A percentile compares a stretch with the other conserved stretches of the same genome.
phyloP scores from a whole-genome alignment of 2,797 vertebrate genomes.

The Phyllotis vaccarum region DNA sequence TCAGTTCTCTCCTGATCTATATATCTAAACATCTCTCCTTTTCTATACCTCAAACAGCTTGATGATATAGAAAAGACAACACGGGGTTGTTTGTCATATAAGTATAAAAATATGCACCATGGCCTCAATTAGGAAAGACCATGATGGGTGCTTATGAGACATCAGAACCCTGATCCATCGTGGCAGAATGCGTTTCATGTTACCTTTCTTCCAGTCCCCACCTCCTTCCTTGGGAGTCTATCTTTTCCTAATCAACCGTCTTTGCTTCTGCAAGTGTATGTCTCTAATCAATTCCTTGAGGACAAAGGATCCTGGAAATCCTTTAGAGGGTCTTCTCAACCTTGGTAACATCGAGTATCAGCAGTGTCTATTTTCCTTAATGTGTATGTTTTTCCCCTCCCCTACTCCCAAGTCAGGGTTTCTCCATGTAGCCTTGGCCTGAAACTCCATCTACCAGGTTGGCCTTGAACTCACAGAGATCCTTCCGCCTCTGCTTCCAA shows the following conservation, averaged over 20 bases:
- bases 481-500: too few species aligned
- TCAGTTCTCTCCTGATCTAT: neutral
- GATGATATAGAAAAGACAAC: neutral
- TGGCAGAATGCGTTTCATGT: neutral
- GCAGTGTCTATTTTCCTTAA: neutral
- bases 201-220: neutral
- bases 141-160: too few species aligned
- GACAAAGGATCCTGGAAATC: neutral
- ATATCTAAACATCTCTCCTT: neutral
- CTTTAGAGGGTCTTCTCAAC: neutral
- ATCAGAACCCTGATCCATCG: neutral
- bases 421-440: too few species aligned
- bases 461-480: too few species aligned
- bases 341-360: neutral
- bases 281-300: neutral
- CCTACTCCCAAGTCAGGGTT: too few species aligned
- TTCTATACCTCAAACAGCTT: neutral
- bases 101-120: neutral
- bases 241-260: neutral
- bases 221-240: neutral
- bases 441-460: too few species aligned
- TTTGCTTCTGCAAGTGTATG: neutral
- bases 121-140: too few species aligned
- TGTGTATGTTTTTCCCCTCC: too few species aligned
- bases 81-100: neutral